A percentile compares a stretch with the other conserved stretches of the same genome.
Conservation (phyloP, 1,140 invertebrate genomes). For the Ips nitidus region DNA sequence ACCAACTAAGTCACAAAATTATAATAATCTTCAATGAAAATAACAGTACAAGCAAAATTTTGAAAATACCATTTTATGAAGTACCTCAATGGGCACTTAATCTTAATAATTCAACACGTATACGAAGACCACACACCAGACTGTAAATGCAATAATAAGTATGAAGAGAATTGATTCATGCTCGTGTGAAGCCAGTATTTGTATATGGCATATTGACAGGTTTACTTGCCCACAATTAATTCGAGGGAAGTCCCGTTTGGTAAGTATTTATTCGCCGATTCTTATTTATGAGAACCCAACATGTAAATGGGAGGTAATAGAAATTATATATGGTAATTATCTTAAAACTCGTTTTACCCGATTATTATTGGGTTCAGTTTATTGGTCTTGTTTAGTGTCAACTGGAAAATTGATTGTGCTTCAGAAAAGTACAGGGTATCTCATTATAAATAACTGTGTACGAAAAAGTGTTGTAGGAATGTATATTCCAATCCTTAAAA, state of each 20-base stretch:
- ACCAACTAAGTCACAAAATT: no score
- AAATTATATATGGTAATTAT: constrained; percentile 32
- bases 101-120: no score
- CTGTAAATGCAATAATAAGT: no score
- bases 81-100: no score
- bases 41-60: no score
- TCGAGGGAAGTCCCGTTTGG: constrained; percentile 25
- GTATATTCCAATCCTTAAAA: neutral
- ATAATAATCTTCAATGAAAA: no score
- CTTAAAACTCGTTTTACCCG: constrained; percentile 12
- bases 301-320: constrained; percentile 31
- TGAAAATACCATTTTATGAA: no score
- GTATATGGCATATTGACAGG: constrained; percentile 28
- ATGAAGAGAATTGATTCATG: constrained; percentile 5
- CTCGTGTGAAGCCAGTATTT: constrained; percentile 22
- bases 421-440: neutral
- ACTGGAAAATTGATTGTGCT: neutral
- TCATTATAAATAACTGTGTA: no score
- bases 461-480: neutral
- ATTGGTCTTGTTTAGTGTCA: constrained; percentile 2
- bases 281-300: constrained; percentile 23
- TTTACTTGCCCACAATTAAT: constrained; percentile 35
- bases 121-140: no score
- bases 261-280: constrained; percentile 25
- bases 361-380: constrained; percentile 6